These are phyloP conservation scores for Andrena praecox DNA, from an alignment of 2,888 invertebrate species.

Conservation along the genomic window DNA sequence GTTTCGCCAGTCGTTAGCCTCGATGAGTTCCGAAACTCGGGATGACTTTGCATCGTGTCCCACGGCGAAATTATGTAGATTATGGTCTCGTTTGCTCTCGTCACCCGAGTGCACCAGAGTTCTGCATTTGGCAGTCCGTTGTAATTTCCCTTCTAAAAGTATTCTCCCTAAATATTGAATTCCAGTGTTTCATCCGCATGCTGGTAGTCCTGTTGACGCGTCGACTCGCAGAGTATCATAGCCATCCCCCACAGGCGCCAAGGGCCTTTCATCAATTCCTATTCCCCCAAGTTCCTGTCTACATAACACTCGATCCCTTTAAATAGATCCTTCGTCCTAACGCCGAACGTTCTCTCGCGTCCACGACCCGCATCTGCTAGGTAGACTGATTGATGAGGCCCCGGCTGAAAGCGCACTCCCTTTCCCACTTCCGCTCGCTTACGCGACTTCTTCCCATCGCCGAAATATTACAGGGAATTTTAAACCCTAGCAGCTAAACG, in stretches of 20 bases:
- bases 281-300: conserved; percentile 16
- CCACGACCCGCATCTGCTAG: background rate
- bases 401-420: background rate
- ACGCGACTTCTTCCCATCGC: background rate
- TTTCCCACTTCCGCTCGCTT: background rate
- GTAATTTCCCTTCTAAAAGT: too few relatives aligned
- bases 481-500: background rate
- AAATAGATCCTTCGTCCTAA: conserved; percentile 29
- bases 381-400: conserved; percentile 4
- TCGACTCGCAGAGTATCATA: background rate
- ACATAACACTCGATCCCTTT: conserved; percentile 27
- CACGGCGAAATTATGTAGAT: background rate
- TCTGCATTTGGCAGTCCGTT: too few relatives aligned
- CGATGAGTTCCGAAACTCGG: background rate
- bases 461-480: background rate
- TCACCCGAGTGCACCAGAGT: too few relatives aligned
- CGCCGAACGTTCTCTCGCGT: background rate
- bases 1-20: conserved; percentile 24
- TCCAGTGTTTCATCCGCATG: background rate
- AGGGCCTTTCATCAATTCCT: conserved; percentile 13
- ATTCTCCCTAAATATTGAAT: too few relatives aligned
- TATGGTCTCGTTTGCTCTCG: too few relatives aligned
- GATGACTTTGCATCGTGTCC: conserved; percentile 18
- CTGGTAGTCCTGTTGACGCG: background rate
- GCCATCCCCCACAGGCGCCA: background rate